Evolutionary conservation across 2,888 invertebrate species (phyloP).

Genomic region (Mythimna albipuncta): DNA sequence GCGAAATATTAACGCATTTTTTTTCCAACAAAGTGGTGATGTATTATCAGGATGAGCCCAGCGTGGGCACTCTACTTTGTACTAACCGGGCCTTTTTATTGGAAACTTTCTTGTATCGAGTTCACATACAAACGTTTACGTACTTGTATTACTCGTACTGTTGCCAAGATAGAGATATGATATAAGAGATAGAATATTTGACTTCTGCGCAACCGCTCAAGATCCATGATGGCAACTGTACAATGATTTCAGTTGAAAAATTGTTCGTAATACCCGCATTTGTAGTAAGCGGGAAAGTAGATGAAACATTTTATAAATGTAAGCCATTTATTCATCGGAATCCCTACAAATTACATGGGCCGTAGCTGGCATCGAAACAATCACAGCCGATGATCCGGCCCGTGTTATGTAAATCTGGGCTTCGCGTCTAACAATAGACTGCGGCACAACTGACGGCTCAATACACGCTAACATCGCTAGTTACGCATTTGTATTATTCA

Average conservation of each 20-base stretch:
- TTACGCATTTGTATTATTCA: conserved; percentile 70
- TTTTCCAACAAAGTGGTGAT: conserved; percentile 85
- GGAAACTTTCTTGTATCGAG: conserved; percentile 32
- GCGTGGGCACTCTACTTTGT: conserved; percentile 57
- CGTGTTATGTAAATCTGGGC: conserved; percentile 88
- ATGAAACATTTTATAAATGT: conserved; percentile 75
- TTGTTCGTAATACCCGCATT: conserved; percentile 35
- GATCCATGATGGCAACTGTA: neutral
- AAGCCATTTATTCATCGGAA: conserved; percentile 82
- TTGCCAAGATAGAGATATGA: no score
- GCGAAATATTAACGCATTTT: conserved; percentile 87
- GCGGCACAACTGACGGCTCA: conserved; percentile 77
- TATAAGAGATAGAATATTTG: no score
- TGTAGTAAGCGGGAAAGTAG: conserved; percentile 38
- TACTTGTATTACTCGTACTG: no score
- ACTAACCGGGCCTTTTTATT: conserved; percentile 46
- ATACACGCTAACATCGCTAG: conserved; percentile 70
- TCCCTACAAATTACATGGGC: conserved; percentile 86
- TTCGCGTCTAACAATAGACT: conserved; percentile 84
- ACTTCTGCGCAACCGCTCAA: no score
- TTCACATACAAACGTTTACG: neutral
- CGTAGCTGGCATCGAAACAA: conserved; percentile 86
- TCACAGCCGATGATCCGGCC: conserved; percentile 85
- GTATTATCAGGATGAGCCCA: conserved; percentile 77
- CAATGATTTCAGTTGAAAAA: conserved; percentile 32